phyloP scores from a whole-genome alignment of 2,113 vertebrate genomes.

The Sclerurus mexicanus region DNA sequence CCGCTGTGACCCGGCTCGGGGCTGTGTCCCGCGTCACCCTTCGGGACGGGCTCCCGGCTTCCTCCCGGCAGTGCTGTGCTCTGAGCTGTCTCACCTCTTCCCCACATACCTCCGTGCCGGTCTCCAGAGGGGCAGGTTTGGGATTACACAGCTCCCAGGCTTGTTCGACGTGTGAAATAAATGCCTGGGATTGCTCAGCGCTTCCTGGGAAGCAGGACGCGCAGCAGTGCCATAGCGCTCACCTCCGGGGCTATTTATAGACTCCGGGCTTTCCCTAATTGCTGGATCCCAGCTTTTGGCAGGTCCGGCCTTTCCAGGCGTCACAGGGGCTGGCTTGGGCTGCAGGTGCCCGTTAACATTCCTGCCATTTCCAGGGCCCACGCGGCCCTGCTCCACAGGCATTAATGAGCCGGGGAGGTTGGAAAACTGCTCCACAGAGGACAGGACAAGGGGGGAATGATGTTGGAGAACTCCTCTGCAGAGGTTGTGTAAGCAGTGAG shows the following conservation, averaged over 20 bases:
- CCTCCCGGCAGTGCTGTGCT: background rate
- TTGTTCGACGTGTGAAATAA: background rate
- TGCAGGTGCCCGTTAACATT: background rate
- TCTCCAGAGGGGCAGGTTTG: background rate
- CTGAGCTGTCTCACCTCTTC: background rate
- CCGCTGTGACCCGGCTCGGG: background rate
- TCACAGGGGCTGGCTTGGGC: background rate
- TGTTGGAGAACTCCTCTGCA: background rate
- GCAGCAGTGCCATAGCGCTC: background rate
- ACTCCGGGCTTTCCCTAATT: conserved; percentile 6
- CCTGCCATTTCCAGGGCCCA: background rate
- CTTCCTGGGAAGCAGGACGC: background rate
- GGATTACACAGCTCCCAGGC: background rate
- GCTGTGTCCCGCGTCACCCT: background rate
- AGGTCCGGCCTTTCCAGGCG: background rate
- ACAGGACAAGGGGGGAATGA: too few relatives aligned
- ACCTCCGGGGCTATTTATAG: background rate
- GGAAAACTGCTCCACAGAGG: too few relatives aligned
- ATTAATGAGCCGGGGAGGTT: background rate
- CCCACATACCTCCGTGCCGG: background rate
- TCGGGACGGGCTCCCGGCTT: background rate
- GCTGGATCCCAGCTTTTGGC: conserved; percentile 10
- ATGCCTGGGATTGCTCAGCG: rapidly evolving
- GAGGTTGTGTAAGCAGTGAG: background rate
- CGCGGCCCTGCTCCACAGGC: background rate